These are phyloP conservation scores for Sebastes hopkinsi DNA, from an alignment of 2,797 vertebrate species.

Conservation along the genomic window DNA sequence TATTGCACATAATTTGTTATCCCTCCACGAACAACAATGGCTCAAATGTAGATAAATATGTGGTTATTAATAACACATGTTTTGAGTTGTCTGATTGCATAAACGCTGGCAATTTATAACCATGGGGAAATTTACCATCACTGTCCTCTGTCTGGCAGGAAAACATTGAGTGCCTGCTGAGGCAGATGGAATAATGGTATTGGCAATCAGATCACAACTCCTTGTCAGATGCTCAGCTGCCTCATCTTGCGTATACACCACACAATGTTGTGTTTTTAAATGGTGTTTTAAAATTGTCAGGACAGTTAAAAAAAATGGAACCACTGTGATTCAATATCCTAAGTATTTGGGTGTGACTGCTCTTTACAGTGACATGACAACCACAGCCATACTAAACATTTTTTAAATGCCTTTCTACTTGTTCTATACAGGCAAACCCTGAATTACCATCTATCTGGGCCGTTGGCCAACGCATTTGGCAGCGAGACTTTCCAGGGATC, in stretches of 20 bases:
- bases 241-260: not conserved
- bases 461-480: slow-evolving; percentile 96
- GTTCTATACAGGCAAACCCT: slow-evolving; percentile 86
- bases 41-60: not conserved
- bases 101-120: not conserved
- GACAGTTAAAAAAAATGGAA: not conserved
- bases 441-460: slow-evolving; percentile 93
- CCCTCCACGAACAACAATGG: accelerated
- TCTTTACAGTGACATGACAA: not conserved
- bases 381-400: not conserved
- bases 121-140: too few relatives aligned
- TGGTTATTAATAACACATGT: not conserved
- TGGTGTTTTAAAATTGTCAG: not conserved
- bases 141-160: too few relatives aligned
- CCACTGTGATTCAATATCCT: not conserved
- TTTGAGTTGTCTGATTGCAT: not conserved
- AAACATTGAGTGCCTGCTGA: not conserved
- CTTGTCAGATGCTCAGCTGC: not conserved
- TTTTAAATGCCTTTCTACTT: slow-evolving; percentile 15
- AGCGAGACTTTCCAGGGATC: slow-evolving; percentile 95
- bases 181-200: not conserved
- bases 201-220: not conserved
- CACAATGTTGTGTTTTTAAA: not conserved
- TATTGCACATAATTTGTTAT: too few relatives aligned
- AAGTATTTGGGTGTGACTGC: slow-evolving; percentile 1